These are phyloP conservation scores for Platycercus adscitus DNA, from an alignment of 2,113 vertebrate genomes.

Conservation along the genomic window DNA sequence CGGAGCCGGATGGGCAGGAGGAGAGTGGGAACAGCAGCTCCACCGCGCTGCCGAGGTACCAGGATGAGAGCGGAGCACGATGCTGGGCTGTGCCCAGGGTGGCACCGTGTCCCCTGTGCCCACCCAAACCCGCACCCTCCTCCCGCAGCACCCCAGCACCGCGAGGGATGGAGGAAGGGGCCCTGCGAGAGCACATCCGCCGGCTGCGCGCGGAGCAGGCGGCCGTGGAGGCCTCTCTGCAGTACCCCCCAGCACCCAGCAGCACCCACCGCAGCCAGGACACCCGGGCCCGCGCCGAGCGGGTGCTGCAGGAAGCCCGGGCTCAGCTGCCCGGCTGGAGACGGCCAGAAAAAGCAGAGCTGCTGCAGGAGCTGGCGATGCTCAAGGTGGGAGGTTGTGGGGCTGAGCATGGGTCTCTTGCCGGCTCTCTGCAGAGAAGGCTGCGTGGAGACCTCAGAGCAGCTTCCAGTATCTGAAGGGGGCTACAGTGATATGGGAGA, in stretches of 20 bases:
- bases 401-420: fast-evolving
- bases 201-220: slow-evolving; percentile 75
- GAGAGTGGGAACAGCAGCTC: background rate
- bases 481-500: background rate
- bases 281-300: background rate
- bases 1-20: fast-evolving
- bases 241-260: background rate
- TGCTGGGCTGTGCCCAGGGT: background rate
- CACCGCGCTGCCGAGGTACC: background rate
- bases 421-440: fast-evolving
- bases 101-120: background rate
- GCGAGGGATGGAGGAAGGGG: slow-evolving; percentile 56
- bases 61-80: fast-evolving
- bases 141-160: background rate
- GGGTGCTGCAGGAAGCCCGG: slow-evolving; percentile 1
- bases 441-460: background rate
- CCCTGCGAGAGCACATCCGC: slow-evolving; percentile 72
- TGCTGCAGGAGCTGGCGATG: slow-evolving; percentile 79
- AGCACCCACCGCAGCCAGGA: background rate
- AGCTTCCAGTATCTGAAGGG: background rate
- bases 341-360: slow-evolving; percentile 75
- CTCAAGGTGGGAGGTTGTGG: slow-evolving; percentile 75
- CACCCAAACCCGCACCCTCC: fast-evolving
- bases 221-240: slow-evolving; percentile 76
- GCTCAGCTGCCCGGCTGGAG: slow-evolving; percentile 62